These are phyloP conservation scores for Anomalospiza imberbis DNA, from an alignment of 2,797 vertebrate species.

Conservation along the genomic window DNA sequence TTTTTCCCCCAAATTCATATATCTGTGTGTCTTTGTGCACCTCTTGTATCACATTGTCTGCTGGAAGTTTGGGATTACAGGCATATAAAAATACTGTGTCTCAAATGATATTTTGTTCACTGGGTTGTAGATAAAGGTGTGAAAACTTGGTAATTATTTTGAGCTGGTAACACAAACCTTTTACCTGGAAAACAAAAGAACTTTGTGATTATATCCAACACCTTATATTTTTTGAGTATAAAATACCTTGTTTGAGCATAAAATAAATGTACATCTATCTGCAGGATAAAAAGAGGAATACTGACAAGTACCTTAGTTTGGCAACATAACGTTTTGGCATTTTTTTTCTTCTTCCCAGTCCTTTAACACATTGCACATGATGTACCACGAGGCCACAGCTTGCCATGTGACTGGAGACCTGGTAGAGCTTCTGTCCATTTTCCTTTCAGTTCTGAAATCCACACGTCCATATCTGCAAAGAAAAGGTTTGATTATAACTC, in stretches of 20 bases:
- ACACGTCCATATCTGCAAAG: constrained; percentile 94
- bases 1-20: not conserved
- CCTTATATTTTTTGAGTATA: not conserved
- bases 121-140: not conserved
- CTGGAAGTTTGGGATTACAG: not conserved
- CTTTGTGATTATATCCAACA: not conserved
- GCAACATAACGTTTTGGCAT: not conserved
- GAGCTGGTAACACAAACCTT: not conserved
- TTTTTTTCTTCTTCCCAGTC: constrained; percentile 75
- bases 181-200: not conserved
- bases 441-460: constrained; percentile 94
- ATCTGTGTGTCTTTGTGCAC: not conserved
- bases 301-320: not conserved
- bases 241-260: not conserved
- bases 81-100: not conserved
- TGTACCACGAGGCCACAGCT: constrained; percentile 98
- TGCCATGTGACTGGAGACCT: constrained; percentile 98
- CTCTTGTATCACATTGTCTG: not conserved
- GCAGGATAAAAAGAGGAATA: not conserved
- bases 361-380: constrained; percentile 98
- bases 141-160: not conserved
- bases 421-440: constrained; percentile 97
- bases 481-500: constrained; percentile 83
- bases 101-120: not conserved
- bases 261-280: not conserved